Percentiles rank a stretch among this genome's conserved stretches.
phyloP scores from a whole-genome alignment of 2,797 vertebrate genomes.

The Poeciliopsis gracilis region DNA sequence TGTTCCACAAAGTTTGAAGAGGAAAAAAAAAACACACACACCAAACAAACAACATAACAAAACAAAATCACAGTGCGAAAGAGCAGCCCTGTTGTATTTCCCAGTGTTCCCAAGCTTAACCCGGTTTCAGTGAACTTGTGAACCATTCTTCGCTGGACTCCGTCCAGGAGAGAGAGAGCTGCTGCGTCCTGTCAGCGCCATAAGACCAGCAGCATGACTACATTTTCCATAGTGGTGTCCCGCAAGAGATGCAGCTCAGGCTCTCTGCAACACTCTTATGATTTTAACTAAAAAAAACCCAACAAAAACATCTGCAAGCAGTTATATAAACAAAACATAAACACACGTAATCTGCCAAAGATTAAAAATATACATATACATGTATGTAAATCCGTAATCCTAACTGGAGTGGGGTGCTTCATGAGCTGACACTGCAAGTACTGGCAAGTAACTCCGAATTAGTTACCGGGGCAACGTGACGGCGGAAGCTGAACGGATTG shows the following conservation, averaged over 20 bases:
- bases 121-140: constrained; percentile 50
- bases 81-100: background rate
- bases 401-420: background rate
- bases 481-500: constrained; percentile 33
- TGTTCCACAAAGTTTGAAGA: constrained; percentile 35
- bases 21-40: background rate
- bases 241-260: constrained; percentile 6
- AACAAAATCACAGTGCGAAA: background rate
- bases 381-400: background rate
- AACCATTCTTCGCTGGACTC: constrained; percentile 64
- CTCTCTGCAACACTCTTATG: background rate
- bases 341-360: background rate
- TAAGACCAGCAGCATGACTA: constrained; percentile 78
- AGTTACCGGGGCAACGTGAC: constrained; percentile 1
- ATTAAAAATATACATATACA: background rate
- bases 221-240: constrained; percentile 79
- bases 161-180: constrained; percentile 53
- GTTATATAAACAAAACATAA: background rate
- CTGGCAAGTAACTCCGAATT: background rate
- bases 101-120: constrained; percentile 6
- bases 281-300: background rate
- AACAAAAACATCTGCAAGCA: background rate
- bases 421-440: background rate
- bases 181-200: constrained; percentile 73
- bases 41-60: background rate